phyloP scores from a whole-genome alignment of 2,888 invertebrate genomes.

The Steinernema scapterisci region DNA sequence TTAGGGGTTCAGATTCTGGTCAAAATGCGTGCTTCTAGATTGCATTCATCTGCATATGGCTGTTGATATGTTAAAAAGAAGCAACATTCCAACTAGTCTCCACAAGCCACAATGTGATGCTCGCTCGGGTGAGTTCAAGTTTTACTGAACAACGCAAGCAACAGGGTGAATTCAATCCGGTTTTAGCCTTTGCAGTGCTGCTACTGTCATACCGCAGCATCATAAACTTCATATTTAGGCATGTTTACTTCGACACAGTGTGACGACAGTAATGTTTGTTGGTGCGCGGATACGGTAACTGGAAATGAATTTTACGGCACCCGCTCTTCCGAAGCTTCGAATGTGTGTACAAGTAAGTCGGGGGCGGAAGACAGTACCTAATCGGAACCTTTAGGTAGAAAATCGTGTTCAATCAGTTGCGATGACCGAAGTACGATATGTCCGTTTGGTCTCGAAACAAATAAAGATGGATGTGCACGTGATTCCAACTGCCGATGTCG shows the following conservation, averaged over 20 bases:
- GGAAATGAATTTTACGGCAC: conserved; percentile 48
- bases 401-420: conserved; percentile 39
- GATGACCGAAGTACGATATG: conserved; percentile 37
- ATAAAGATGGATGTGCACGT: conserved; percentile 45
- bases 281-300: conserved; percentile 49
- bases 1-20: not conserved
- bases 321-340: conserved; percentile 20
- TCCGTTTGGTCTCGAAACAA: conserved; percentile 49
- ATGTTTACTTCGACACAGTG: conserved; percentile 39
- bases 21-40: conserved; percentile 26
- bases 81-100: conserved; percentile 23
- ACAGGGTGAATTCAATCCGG: no score
- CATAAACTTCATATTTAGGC: conserved; percentile 25
- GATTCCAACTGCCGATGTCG: conserved; percentile 46
- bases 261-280: conserved; percentile 43
- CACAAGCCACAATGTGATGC: conserved; percentile 38
- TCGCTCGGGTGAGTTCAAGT: conserved; percentile 12
- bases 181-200: no score
- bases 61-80: conserved; percentile 30
- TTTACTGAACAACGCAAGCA: no score
- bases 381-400: conserved; percentile 20
- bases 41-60: conserved; percentile 38
- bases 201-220: no score
- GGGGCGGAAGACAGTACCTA: not conserved
- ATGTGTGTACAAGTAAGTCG: conserved; percentile 39